phyloP scores from a whole-genome alignment of 2,113 vertebrate species.

The Melozone crissalis region DNA sequence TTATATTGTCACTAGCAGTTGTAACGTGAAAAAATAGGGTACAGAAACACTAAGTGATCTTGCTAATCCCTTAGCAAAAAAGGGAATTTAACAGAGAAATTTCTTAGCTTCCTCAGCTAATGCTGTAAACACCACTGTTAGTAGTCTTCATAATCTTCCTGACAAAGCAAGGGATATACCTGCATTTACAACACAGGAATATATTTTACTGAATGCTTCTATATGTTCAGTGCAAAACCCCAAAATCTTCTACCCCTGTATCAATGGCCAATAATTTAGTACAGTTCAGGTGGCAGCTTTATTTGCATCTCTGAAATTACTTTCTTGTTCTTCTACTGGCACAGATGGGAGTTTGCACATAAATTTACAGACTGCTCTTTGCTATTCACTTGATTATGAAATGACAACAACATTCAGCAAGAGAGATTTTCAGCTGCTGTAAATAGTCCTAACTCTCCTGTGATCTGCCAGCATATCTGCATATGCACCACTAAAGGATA shows the following conservation, averaged over 20 bases:
- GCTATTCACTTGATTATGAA: slow-evolving; percentile 43
- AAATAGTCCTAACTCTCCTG: slow-evolving; percentile 8
- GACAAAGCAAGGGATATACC: not conserved
- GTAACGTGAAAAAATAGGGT: not conserved
- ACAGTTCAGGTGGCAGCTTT: slow-evolving; percentile 17
- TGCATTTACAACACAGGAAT: not conserved
- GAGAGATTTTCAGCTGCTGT: slow-evolving; percentile 23
- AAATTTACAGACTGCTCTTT: slow-evolving; percentile 26
- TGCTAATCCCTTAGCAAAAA: not conserved
- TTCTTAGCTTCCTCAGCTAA: not conserved
- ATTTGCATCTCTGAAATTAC: slow-evolving; percentile 3
- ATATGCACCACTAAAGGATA: not conserved
- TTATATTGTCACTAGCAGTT: not conserved
- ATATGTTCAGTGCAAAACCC: not conserved
- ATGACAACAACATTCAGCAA: slow-evolving; percentile 9
- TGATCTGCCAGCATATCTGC: not conserved
- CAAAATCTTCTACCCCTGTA: not conserved
- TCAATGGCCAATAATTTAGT: not conserved
- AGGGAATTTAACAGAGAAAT: not conserved
- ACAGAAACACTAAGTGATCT: not conserved
- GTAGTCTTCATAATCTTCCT: not conserved
- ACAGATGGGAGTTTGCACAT: slow-evolving; percentile 31
- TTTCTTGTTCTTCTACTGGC: slow-evolving; percentile 12
- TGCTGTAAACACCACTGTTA: not conserved
- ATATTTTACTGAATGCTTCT: not conserved